Percentiles rank a stretch among this genome's conserved stretches.
Conservation (phyloP, 2,888 invertebrate genomes). For the Meiosimyza platycephala region DNA sequence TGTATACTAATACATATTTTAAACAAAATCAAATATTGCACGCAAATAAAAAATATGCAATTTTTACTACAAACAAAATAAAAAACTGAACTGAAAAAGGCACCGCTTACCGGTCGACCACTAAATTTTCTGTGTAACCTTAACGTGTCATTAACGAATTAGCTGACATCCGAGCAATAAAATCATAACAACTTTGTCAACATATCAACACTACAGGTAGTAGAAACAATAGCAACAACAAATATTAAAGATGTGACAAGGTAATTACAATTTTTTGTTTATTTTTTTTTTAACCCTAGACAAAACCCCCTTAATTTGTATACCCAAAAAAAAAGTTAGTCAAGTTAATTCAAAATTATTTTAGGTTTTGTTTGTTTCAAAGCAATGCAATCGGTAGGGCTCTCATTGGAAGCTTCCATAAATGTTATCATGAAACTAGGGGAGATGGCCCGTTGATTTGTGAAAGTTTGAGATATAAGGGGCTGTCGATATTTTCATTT, state of each 20-base stretch:
- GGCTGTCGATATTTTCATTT: no score
- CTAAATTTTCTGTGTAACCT: not conserved
- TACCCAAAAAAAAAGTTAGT: not conserved
- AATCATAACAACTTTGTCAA: not conserved
- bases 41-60: no score
- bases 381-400: no score
- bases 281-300: constrained; percentile 3
- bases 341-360: not conserved
- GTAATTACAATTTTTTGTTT: not conserved
- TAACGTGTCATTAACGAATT: not conserved
- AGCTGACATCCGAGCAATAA: not conserved
- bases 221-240: not conserved
- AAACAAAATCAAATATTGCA: no score
- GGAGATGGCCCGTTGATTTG: no score
- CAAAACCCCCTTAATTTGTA: not conserved
- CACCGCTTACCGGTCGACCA: no score
- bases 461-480: no score
- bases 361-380: not conserved
- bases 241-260: not conserved
- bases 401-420: no score
- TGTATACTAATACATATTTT: no score
- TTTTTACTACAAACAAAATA: no score
- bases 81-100: no score
- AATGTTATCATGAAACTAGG: no score
- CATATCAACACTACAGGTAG: not conserved